Evolutionary conservation across 2,797 vertebrate genomes (phyloP).

Genomic region (Macrochelys suwanniensis): DNA sequence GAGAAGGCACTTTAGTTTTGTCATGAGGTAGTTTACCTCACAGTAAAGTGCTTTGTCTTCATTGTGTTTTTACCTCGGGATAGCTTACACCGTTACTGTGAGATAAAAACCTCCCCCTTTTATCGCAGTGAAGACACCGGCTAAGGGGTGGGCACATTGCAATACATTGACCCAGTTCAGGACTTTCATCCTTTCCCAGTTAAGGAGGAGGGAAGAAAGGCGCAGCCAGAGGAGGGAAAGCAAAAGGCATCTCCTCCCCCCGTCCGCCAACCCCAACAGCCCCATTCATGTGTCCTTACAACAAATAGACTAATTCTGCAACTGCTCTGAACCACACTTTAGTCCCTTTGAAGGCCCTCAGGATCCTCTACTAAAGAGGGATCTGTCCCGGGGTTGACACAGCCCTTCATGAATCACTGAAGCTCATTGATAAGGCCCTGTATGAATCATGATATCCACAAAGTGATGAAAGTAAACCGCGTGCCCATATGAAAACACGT

Average conservation of each 20-base stretch:
- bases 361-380: constrained; percentile 16
- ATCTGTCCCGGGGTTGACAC: constrained; percentile 36
- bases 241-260: constrained; percentile 16
- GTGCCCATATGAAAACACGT: constrained; percentile 48
- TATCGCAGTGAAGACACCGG: neutral
- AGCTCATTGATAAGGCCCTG: neutral
- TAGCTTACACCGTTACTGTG: neutral
- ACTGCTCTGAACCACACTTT: neutral
- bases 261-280: neutral
- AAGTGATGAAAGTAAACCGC: neutral
- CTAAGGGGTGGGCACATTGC: constrained; percentile 42
- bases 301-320: constrained; percentile 1
- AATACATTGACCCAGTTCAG: constrained; percentile 61
- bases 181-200: constrained; percentile 2
- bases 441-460: neutral
- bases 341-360: constrained; percentile 25
- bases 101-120: neutral
- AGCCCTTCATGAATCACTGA: constrained; percentile 57
- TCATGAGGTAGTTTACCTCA: accelerated
- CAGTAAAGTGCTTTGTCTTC: neutral
- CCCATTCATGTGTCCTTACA: neutral
- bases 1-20: neutral
- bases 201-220: constrained; percentile 36
- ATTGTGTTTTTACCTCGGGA: neutral
- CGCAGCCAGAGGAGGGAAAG: neutral